Evolutionary conservation across 2,888 invertebrate genomes (phyloP).

Genomic region (Meloe dianella): DNA sequence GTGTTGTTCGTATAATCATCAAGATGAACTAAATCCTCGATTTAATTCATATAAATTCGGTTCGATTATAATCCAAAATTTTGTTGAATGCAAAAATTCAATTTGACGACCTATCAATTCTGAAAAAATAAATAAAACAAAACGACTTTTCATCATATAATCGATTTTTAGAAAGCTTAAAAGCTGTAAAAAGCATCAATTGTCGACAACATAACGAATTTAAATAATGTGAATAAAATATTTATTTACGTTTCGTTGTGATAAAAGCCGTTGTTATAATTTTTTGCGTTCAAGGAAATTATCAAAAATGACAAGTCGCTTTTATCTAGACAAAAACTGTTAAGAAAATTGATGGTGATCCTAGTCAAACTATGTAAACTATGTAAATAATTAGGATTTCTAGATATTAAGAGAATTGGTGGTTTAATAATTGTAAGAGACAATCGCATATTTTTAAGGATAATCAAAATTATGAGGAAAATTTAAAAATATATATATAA

Average conservation of each 20-base stretch:
- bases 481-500: not conserved
- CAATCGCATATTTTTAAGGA: constrained; percentile 46
- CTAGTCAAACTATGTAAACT: not conserved
- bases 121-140: not conserved
- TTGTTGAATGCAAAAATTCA: not conserved
- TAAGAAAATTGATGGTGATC: not conserved
- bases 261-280: not conserved
- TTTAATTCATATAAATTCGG: not conserved
- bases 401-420: constrained; percentile 15
- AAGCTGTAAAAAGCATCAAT: not conserved
- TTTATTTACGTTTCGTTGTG: constrained; percentile 1
- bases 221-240: not conserved
- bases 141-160: too few species aligned
- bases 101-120: not conserved
- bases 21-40: not conserved
- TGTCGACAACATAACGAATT: too few species aligned
- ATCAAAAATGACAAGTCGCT: not conserved
- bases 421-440: constrained; percentile 38
- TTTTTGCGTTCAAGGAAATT: not conserved
- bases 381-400: not conserved
- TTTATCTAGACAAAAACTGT: not conserved
- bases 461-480: not conserved
- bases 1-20: not conserved
- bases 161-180: too few species aligned
- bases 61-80: not conserved